Evolutionary conservation across 2,797 vertebrate species (phyloP), one percentile per base, ranked within the genome.

Genomic region (Gymnoscopelus microlampas): DNA sequence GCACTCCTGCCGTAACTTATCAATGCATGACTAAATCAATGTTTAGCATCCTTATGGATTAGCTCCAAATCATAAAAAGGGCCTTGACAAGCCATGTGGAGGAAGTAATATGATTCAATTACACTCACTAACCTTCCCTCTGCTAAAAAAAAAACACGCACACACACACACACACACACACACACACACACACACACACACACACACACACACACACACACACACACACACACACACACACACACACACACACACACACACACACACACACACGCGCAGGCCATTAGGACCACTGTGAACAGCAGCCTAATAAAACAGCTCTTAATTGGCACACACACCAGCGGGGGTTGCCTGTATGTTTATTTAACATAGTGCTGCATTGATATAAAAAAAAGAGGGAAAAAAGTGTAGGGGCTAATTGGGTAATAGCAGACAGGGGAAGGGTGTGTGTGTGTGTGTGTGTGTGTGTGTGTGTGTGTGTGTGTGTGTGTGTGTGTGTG

Each of bases 91-190:
- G 84, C 87, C 85, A 82, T 84, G 79, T 81, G 82, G 63, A 89
- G 81, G 86, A 90, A 88, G 81, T 89, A 87, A 85, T 89, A 89
- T 84, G 84, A 87, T 90, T 91, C 86, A 91, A 92, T 89, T 83
- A 88, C 63, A 65, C 82, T 86, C 65, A 68, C 81, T 78, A 89
- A 88, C 87, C 87, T 89, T 86, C 89, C 83, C 83, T 83, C 66
- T 26, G 68, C 71, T 78, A 60, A 70, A 74, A 64, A 79, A 78
- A 68, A 73, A 50, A 70, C 74, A 60, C 74, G 76, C 54, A 67
- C 67, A 77, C 71, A 66, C 61, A 69, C 14, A 63, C 50, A 15
- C 49, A 71, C 53, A 24, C 56, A 73, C 78, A 74, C 71, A 66
- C 61, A 44, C 14, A 23, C 63, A 68, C 49, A 49, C 58, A 61